These are phyloP conservation scores for Rhombomys opimus DNA, from an alignment of 2,113 vertebrate genomes.

Conservation along the genomic window DNA sequence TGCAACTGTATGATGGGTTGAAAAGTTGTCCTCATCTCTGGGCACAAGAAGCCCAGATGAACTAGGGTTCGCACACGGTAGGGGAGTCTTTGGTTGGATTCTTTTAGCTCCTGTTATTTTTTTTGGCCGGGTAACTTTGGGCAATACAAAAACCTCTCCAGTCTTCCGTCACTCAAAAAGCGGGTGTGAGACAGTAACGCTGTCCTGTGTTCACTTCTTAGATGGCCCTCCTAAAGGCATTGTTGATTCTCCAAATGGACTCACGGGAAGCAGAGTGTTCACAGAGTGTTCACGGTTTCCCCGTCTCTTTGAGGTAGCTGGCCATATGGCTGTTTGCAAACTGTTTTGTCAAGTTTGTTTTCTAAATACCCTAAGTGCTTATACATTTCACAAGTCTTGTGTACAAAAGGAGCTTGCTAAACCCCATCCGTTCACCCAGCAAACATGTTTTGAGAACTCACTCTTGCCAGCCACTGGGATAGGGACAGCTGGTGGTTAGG, in stretches of 20 bases:
- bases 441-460: conserved; percentile 29
- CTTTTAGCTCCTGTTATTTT: background rate
- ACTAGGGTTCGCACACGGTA: background rate
- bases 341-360: conserved; percentile 65
- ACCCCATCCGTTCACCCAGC: background rate
- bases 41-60: background rate
- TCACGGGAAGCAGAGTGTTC: conserved; percentile 30
- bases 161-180: background rate
- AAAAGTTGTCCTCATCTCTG: background rate
- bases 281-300: conserved; percentile 51
- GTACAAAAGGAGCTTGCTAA: background rate
- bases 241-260: conserved; percentile 33
- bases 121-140: background rate
- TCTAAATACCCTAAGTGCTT: conserved; percentile 59
- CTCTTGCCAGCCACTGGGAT: background rate
- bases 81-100: background rate
- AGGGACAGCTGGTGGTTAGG: background rate
- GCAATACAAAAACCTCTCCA: background rate
- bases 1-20: background rate
- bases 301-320: conserved; percentile 47
- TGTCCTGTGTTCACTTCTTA: conserved; percentile 5
- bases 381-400: conserved; percentile 55
- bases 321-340: conserved; percentile 73
- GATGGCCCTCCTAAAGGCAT: background rate
- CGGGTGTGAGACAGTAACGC: background rate